Conservation (phyloP, 2,888 invertebrate genomes). For the Plagodis pulveraria region DNA sequence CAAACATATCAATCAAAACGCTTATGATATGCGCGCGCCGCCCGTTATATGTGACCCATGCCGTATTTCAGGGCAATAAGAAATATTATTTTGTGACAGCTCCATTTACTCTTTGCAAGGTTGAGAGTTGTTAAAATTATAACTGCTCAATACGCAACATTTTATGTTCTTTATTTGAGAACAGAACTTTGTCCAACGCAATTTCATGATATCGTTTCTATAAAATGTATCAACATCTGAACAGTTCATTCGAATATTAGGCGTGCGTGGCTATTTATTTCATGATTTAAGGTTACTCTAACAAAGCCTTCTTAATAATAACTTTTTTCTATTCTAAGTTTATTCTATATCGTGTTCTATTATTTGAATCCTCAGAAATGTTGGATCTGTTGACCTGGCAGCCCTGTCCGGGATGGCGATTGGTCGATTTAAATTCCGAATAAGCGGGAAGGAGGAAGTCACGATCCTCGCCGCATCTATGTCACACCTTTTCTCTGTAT, state of each 20-base stretch:
- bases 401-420: conserved; percentile 64
- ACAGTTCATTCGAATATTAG: too few species aligned
- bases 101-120: conserved; percentile 24
- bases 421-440: conserved; percentile 82
- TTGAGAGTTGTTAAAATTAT: conserved; percentile 14
- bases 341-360: too few species aligned
- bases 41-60: conserved; percentile 52
- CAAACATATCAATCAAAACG: conserved; percentile 80
- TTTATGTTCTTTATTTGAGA: background rate
- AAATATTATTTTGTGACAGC: conserved; percentile 49
- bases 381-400: conserved; percentile 20
- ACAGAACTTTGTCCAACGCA: too few species aligned
- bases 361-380: background rate
- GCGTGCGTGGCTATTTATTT: too few species aligned
- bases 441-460: conserved; percentile 84
- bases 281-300: too few species aligned
- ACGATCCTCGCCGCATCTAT: conserved; percentile 73
- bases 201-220: too few species aligned
- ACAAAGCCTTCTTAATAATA: too few species aligned
- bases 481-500: conserved; percentile 82
- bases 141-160: background rate
- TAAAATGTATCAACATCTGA: too few species aligned
- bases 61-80: conserved; percentile 56
- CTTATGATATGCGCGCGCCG: conserved; percentile 67
- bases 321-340: too few species aligned